Evolutionary conservation across 2,797 vertebrate genomes (phyloP), one percentile per base, ranked within the genome.

Genomic region (Sebastolobus altivelis): DNA sequence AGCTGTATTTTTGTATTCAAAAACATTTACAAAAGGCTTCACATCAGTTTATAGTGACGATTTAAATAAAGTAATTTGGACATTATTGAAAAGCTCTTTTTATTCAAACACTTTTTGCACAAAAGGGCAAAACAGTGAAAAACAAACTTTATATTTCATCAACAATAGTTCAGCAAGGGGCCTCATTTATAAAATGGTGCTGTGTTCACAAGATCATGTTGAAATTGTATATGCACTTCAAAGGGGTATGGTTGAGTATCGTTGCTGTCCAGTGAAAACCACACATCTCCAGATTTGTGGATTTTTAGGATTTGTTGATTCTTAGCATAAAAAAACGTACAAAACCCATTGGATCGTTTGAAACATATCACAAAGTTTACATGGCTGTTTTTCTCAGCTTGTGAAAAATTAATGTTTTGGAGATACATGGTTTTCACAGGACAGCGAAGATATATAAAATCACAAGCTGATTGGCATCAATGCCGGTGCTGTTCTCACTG

Each of bases 1-100:
- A 90, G 91, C 92, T 95, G 96, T 96, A 96, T 96, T 96, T 97
- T 96, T 96, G 87, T 97, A 96, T 96, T 96, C 96, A 95, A 94
- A 49, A 92, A 90, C 92, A 88, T 91, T 95, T 88, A 85, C 88
- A 95, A 94, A 87, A 85, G 82, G 84, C 84, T 88, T 93, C 87
- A 77, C 88, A 91, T 91, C 90, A 80, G 93, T 92, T 89, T 88
- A 83, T 90, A 88, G 81, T 88, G 87, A 91, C 60, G 37, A 81
- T 86, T 89, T 74, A 60, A 95, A 94, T 94, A 94, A 95, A 95
- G 67, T 77, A 62, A 90, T 93, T 90, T 89, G 79, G 70, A 89
- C 78, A 82, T 77, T 27, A 61, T 68, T 73, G 58, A 65, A 81
- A 56, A 58, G 49, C 6, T 80, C 43, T 87, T 37, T 89, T 88